Evolutionary conservation across 2,888 invertebrate genomes (phyloP), one percentile per base, ranked within the genome.

Genomic region (Hemithea aestivaria): DNA sequence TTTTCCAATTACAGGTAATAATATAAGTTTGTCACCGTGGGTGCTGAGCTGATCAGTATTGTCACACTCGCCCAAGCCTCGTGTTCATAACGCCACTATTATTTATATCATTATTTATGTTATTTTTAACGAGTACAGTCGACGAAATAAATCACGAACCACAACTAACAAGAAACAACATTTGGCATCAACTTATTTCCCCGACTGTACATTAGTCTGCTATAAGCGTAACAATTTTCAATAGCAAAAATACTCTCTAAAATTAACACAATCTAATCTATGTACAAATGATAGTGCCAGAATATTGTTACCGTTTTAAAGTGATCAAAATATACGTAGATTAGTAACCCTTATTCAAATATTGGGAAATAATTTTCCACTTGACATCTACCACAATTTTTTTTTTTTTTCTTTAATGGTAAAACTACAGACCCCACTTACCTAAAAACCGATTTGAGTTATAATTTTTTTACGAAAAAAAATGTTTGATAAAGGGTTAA

Each of bases 21-120:
- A 42, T 51, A 44, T 34, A n/a, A n/a, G n/a, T 59, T 56, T 65
- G 56, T 66, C 60, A 62, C 47, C 45, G 55, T 41, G 69, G 67
- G 72, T 74, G 80, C 74, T 74, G 74, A 65, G 62, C 55, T 54
- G 51, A 56, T 48, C 66, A 71, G 68, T 70, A 67, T 67, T 67
- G 48, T 45, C 46, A 55, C 57, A 51, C 54, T 42, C 53, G 42
- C 34, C 45, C 40, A 34, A 29, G 34, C 40, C 21, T 46, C 46
- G 53, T 63, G 54, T 58, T 69, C 58, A 56, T 53, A 33, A 53
- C 58, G 53, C 64, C 65, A 58, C 62, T 76, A 75, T n/a, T n/a
- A n/a, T 78, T 81, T 77, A 74, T 75, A 62, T 58, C 63, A 69
- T 72, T 67, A 72, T 73, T 72, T 72, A 77, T 71, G 73, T 59